These are phyloP conservation scores for Phocides pigmalion DNA, from an alignment of 1,140 invertebrate genomes.

Conservation along the genomic window DNA sequence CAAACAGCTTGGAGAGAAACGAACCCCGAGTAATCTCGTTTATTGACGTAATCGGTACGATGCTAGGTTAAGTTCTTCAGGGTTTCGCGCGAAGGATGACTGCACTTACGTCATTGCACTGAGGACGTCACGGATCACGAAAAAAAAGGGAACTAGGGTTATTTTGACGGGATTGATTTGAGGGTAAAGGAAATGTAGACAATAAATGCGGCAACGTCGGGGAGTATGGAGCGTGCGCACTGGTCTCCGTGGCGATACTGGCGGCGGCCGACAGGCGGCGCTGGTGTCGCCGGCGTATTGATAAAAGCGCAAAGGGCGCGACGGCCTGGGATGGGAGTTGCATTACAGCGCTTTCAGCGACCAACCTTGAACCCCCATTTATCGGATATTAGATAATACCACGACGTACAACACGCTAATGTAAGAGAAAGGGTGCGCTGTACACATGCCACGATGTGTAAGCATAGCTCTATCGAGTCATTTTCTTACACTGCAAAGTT, in stretches of 20 bases:
- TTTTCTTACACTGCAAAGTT: too few species aligned
- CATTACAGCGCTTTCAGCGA: constrained; percentile 51
- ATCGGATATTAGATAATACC: constrained; percentile 72
- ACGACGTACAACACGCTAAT: not conserved
- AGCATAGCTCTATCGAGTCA: too few species aligned
- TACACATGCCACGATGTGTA: too few species aligned
- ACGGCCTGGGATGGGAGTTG: constrained; percentile 46
- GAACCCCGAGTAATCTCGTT: constrained; percentile 43
- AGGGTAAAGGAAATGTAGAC: constrained; percentile 56
- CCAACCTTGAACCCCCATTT: constrained; percentile 76
- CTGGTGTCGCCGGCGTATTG: constrained; percentile 60
- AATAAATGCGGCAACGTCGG: constrained; percentile 66
- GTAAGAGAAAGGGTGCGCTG: constrained; percentile 2
- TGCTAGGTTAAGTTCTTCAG: constrained; percentile 41
- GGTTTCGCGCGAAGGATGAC: constrained; percentile 13
- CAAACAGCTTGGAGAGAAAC: constrained; percentile 55
- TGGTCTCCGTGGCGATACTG: constrained; percentile 59
- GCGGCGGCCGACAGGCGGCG: constrained; percentile 64
- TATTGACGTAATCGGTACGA: constrained; percentile 52
- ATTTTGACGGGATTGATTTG: constrained; percentile 69
- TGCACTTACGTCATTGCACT: constrained; percentile 26
- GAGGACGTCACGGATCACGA: constrained; percentile 37
- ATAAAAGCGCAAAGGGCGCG: constrained; percentile 74
- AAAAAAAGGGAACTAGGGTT: constrained; percentile 43
- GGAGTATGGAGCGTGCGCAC: constrained; percentile 72